Evolutionary conservation across 2,113 vertebrate genomes (phyloP).

Genomic region (Edolisoma coerulescens): DNA sequence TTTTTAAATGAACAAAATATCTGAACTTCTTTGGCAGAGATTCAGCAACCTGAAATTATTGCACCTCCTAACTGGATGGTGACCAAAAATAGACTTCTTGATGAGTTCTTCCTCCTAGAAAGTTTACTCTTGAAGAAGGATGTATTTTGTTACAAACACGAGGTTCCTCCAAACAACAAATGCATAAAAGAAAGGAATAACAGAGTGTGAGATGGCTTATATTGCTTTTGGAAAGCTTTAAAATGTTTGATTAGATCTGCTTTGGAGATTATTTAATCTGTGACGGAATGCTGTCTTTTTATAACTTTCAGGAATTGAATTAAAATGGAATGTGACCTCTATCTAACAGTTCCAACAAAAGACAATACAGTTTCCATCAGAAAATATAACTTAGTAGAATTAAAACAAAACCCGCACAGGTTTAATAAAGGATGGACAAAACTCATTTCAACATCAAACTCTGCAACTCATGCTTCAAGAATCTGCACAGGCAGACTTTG

Average conservation of each 20-base stretch:
- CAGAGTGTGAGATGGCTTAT: not conserved
- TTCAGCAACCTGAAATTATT: not conserved
- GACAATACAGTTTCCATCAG: not conserved
- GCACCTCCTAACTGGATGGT: not conserved
- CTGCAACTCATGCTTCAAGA: not conserved
- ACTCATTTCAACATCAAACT: not conserved
- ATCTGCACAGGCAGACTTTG: not conserved
- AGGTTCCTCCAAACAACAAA: not conserved
- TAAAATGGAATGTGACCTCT: not conserved
- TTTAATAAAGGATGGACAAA: not conserved
- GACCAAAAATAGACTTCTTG: not conserved
- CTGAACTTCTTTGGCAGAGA: not conserved
- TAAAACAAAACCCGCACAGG: not conserved
- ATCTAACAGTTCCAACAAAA: not conserved
- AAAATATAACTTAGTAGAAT: not conserved
- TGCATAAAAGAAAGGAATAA: not conserved
- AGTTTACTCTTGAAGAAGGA: not conserved
- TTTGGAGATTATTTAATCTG: not conserved
- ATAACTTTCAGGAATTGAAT: not conserved
- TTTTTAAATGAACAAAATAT: not conserved
- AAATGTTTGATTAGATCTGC: not conserved
- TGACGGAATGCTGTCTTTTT: not conserved
- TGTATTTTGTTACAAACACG: not conserved
- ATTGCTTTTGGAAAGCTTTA: not conserved
- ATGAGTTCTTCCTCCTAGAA: not conserved